Evolutionary conservation across 2,797 vertebrate genomes (phyloP), one percentile per base, ranked within the genome.

Genomic region (Poecilia wingei): DNA sequence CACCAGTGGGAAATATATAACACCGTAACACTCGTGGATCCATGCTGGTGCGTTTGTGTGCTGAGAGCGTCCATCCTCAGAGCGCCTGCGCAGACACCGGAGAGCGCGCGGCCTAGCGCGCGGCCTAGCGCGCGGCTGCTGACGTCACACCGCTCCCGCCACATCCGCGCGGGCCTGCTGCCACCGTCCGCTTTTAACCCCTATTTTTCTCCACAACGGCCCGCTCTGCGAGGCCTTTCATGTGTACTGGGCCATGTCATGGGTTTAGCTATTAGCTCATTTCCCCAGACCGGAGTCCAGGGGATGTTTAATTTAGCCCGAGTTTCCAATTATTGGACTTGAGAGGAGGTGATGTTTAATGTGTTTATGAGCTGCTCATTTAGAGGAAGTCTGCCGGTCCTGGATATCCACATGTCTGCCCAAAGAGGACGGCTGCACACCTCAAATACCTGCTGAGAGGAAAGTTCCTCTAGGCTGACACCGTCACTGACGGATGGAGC

Each of bases 271-370:
- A 91, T 94, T 91, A 94, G 87, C 91, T 94, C 88, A 92, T 84
- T 94, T 94, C 92, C 92, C 91, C 83, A 85, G 82, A 85, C 87
- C 41, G 31, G 82, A 68, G 79, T 88, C 87, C 85, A 92, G 79
- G 87, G 92, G 91, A 93, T 92, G 91, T 95, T 94, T 91, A 79
- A 91, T 88, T 91, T 93, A 91, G 89, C 88, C 77, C 69, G 2
- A 7, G 36, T 57, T 43, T 79, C 70, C 82, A 87, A 87, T 92
- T 75, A 79, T 88, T 90, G 88, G 53, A 84, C 80, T 84, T 51
- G 86, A 91, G 89, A 90, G 78, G 81, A 92, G 88, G 89, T 89
- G 90, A 91, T 82, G 89, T 85, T 57, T 28, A 59, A 88, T 25
- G 81, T 93, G 91, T 91, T 92, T 88, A 90, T 89, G 59, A 79